Base-by-base conservation (phyloP, 2,797 vertebrate genomes). In the Intellagama lesueurii region DNA sequence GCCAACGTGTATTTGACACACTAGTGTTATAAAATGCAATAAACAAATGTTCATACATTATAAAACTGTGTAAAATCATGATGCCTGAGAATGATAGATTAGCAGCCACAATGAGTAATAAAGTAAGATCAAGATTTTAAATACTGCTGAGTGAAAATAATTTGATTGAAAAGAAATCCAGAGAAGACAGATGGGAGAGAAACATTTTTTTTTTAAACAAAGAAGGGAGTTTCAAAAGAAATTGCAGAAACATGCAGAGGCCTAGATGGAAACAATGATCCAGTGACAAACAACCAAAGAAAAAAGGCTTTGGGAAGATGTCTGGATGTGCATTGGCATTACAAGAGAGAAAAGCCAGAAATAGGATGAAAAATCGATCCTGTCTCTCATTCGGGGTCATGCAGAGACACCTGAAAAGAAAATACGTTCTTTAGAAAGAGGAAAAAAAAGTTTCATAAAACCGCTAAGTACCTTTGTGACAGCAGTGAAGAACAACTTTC, bases 91-190 rank as follows among this genome's bases (percentile, higher is more conserved):
- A 96, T 95, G 97, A 95, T 32, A 85, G 88, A 85, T 85, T 88
- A 85, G 30, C 91, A 90, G 75, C 30, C 16, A 44, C 79, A 80
- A 3, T 80, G 17, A 90, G 79, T 86, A 69, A 94, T 89, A 92
- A 95, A 94, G 35, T 93, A 96, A 87, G 94, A 89, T 6, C 32
- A 95, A 86, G 96, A 97, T 92, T 96, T 88, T 93, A 94, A 16
- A 90, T 95, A 26, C 90, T 98, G 64, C 94, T 92, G 83, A 95
- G 83, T 81, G 96, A 97, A 95, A 98, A 96, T 88, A 87, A 87
- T 16, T 79, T 90, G 1, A 64, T 97, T 77, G 95, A 97, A 95
- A 97, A 96, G 7, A 81, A 97, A 91, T 81, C 97, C 77, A 35
- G 96, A 97, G 69, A 91, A 96, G 94, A 89, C 91, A 60, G 19